Percentiles rank a stretch among this genome's conserved stretches.
These are phyloP conservation scores for Chalcis sispes DNA, from an alignment of 2,888 invertebrate genomes.

Conservation along the genomic window DNA sequence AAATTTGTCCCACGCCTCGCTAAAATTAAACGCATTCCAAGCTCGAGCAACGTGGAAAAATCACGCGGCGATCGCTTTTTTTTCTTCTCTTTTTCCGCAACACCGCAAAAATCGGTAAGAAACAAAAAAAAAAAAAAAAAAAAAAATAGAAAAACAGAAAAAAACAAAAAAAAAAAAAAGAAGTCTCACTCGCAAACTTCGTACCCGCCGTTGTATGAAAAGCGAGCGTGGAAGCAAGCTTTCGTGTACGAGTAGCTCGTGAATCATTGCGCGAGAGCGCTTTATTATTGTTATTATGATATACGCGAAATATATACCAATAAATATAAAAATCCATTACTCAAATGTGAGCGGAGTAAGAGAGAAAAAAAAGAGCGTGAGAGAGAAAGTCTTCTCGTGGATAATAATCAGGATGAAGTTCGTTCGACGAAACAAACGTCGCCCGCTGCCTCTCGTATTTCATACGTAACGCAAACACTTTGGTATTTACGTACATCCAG, in stretches of 20 bases:
- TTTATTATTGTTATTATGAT: slow-evolving; percentile 59
- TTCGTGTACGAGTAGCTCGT: slow-evolving; percentile 54
- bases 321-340: slow-evolving; percentile 65
- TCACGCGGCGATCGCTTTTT: too few species aligned
- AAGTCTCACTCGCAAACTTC: too few species aligned
- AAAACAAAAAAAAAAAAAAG: too few species aligned
- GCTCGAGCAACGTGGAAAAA: not conserved
- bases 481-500: too few species aligned
- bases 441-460: slow-evolving; percentile 63
- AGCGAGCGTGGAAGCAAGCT: not conserved
- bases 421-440: slow-evolving; percentile 44
- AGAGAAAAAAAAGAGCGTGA: too few species aligned
- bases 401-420: slow-evolving; percentile 65
- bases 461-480: slow-evolving; percentile 57
- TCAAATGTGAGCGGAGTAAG: slow-evolving; percentile 57
- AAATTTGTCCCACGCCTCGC: slow-evolving; percentile 4
- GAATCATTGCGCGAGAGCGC: slow-evolving; percentile 58
- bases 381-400: too few species aligned
- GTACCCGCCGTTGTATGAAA: too few species aligned
- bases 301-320: slow-evolving; percentile 36
- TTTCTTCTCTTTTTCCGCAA: too few species aligned
- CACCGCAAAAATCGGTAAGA: too few species aligned
- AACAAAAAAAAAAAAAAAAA: too few species aligned
- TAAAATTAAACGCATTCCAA: slow-evolving; percentile 10
- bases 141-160: too few species aligned